Percentiles rank a stretch among this genome's conserved stretches.
Evolutionary conservation across 2,797 vertebrate species (phyloP).

Genomic region (Eutrigla gurnardus): DNA sequence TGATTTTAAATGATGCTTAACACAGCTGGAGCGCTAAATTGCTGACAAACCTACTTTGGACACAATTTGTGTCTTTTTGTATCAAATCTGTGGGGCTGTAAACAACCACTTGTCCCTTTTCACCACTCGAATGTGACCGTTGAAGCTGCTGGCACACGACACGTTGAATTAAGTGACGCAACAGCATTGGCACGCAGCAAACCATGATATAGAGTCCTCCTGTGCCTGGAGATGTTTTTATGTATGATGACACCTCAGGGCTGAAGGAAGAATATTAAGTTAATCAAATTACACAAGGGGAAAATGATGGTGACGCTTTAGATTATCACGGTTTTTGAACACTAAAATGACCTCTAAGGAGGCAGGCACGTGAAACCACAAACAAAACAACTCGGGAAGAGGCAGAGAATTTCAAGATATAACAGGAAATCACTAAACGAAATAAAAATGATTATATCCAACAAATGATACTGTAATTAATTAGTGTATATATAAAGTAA

Average conservation of each 20-base stretch:
- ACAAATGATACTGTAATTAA: not conserved
- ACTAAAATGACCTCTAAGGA: too few species aligned
- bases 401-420: too few species aligned
- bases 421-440: too few species aligned
- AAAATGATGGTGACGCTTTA: not conserved
- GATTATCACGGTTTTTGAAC: not conserved
- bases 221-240: not conserved
- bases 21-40: constrained; percentile 44
- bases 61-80: constrained; percentile 25
- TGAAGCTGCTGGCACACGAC: not conserved
- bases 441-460: too few species aligned
- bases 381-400: too few species aligned
- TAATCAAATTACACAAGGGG: not conserved
- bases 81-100: constrained; percentile 8
- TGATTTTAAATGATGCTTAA: constrained; percentile 49
- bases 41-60: constrained; percentile 8
- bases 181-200: constrained; percentile 3
- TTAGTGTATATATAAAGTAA: not conserved
- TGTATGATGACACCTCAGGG: not conserved
- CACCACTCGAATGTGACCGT: not conserved
- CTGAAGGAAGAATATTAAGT: not conserved
- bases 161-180: constrained; percentile 7
- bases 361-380: too few species aligned
- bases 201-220: not conserved
- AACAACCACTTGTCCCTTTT: constrained; percentile 8